Evolutionary conservation across 2,888 invertebrate genomes (phyloP), one percentile per base, ranked within the genome.

Genomic region (Nipponacmea schrenckii): DNA sequence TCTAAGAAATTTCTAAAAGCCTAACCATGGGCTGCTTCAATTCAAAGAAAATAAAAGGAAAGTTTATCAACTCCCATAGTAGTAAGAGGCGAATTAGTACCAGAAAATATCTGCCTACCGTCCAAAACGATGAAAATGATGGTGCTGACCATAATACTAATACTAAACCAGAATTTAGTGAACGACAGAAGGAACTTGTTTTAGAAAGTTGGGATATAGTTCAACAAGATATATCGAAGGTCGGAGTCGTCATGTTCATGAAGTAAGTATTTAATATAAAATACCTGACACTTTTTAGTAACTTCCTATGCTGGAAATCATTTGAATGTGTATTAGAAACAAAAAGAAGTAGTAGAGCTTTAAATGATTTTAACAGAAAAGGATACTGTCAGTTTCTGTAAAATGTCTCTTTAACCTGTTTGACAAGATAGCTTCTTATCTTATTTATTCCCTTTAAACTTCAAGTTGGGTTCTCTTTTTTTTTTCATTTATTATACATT

Each of bases 241-340:
- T 84, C 15, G 84, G 84, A 45, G 79, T 84, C n/a, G 76, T 79
- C 56, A 82, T 83, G 81, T 82, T 84, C 69, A 83, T 82, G 78
- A 83, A 80, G 84, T 84, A 74, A 82, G 80, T 80, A 12, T n/a
- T n/a, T n/a, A n/a, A n/a, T n/a, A n/a, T n/a, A n/a, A n/a, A n/a
- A n/a, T n/a, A 17, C 15, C 2, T 26, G n/a, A 26, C 27, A n/a
- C n/a, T n/a, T n/a, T n/a, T n/a, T n/a, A n/a, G n/a, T n/a, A n/a
- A n/a, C n/a, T n/a, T n/a, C n/a, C n/a, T n/a, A n/a, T n/a, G n/a
- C n/a, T n/a, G n/a, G n/a, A n/a, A n/a, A n/a, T n/a, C n/a, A n/a
- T n/a, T n/a, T n/a, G n/a, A n/a, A n/a, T n/a, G n/a, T n/a, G n/a
- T n/a, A n/a, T n/a, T n/a, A n/a, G n/a, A n/a, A n/a, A n/a, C n/a